Base-by-base conservation (phyloP, 2,113 vertebrate species). In the Callorhinus ursinus region DNA sequence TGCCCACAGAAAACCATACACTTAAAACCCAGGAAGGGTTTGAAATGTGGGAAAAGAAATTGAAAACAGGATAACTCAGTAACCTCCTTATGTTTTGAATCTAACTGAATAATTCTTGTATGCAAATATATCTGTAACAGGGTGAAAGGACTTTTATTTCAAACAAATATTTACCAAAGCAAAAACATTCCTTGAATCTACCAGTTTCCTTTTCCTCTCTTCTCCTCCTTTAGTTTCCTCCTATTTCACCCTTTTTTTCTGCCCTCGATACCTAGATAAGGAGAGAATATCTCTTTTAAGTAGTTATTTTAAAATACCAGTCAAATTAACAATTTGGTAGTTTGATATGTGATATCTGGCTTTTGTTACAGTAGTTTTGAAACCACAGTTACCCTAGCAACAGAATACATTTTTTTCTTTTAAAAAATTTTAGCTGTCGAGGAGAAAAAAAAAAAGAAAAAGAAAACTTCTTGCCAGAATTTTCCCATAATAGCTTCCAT, bases 361-460 rank as follows among this genome's bases (percentile, higher is more conserved):
- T 97, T 98, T 98, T 98, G 98, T 98, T 98, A 96, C 21, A 1
- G 93, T 98, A 98, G 98, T 98, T 98, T 98, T 98, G 98, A 98
- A 98, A 98, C 96, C 95, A 98, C 96, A 98, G 98, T 99, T 99
- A 97, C 98, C 98, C 97, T 99, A 99, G 98, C 98, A 98, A 99
- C 98, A 94, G 96, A 98, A 98, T 97, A 97, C 98, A 97, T 98
- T 98, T 98, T 97, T 98, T 98, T 95, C 22, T 84, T 98, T 90
- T 87, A 93, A 91, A 94, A 89, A 90, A 76, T 74, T 98, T 98
- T 97, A 98, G 88, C 96, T 98, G 76, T 98, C 98, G 79, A 98
- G 59, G 65, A 93, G 79, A 55, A 51, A 55, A 90, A 81, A 89
- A 90, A 88, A 97, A 97, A 87, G 49, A 84, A 90, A 96, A 97